These are phyloP conservation scores for Strongylocentrotus purpuratus DNA, from an alignment of 35 echinoderm and acorn worm species.

Conservation along the genomic window DNA sequence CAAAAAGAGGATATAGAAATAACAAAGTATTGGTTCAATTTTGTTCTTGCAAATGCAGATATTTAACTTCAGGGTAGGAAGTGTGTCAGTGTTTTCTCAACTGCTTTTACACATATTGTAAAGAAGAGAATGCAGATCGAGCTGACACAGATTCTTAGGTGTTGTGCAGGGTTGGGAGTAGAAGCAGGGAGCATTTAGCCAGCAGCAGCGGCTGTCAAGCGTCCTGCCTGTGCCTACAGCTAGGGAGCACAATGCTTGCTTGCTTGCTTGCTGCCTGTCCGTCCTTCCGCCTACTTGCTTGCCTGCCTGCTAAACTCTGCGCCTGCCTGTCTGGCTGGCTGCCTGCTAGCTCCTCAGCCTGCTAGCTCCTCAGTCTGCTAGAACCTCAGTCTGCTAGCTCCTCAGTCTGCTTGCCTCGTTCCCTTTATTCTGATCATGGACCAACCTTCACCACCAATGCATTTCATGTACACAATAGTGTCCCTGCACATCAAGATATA, in stretches of 20 bases:
- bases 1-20: neutral
- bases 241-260: neutral
- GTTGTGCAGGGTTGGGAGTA: neutral
- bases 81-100: neutral
- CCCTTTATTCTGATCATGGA: too few relatives aligned
- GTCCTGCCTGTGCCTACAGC: neutral
- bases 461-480: too few relatives aligned
- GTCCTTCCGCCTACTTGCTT: neutral
- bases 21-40: neutral
- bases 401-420: too few relatives aligned
- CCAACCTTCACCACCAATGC: too few relatives aligned
- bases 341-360: neutral
- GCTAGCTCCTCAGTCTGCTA: too few relatives aligned
- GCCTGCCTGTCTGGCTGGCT: neutral
- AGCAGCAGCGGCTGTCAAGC: neutral
- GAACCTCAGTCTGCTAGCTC: too few relatives aligned
- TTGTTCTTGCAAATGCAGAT: neutral
- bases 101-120: neutral
- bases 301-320: neutral
- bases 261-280: neutral
- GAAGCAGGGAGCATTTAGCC: neutral
- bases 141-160: neutral
- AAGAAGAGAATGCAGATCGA: neutral
- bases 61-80: neutral
- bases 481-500: too few relatives aligned